phyloP scores from a whole-genome alignment of 2,113 vertebrate genomes.

The Petrocephalus microphthalmus region DNA sequence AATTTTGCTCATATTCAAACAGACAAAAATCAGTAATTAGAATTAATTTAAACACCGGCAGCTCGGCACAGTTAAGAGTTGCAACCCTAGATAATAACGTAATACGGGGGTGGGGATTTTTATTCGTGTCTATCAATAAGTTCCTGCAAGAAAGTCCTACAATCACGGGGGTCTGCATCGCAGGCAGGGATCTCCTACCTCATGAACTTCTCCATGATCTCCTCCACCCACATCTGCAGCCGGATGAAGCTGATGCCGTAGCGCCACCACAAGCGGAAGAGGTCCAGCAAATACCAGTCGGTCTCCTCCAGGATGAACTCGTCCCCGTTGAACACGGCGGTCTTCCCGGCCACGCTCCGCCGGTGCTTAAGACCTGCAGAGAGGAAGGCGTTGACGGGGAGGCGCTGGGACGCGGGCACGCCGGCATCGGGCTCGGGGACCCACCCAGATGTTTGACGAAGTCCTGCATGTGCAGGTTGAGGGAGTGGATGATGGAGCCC shows the following conservation, averaged over 20 bases:
- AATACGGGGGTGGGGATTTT: not conserved
- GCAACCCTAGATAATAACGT: not conserved
- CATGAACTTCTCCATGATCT: conserved; percentile 99
- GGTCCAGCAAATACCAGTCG: conserved; percentile 93
- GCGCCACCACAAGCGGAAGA: conserved; percentile 95
- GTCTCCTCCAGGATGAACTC: conserved; percentile 90
- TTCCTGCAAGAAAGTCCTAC: not conserved
- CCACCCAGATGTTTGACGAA: conserved; percentile 89
- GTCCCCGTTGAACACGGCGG: conserved; percentile 81
- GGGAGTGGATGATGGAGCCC: conserved; percentile 84
- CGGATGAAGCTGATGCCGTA: conserved; percentile 97
- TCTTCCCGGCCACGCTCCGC: conserved; percentile 80
- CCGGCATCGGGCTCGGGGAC: conserved; percentile 32
- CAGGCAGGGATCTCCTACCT: conserved; percentile 86
- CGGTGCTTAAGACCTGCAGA: conserved; percentile 81
- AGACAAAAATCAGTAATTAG: not conserved
- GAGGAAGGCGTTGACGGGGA: too few relatives aligned
- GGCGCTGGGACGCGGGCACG: too few relatives aligned
- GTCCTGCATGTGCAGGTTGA: conserved; percentile 95
- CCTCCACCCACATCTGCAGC: conserved; percentile 98
- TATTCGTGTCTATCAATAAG: not conserved
- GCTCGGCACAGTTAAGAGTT: not conserved
- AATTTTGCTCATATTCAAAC: not conserved
- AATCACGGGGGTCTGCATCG: not conserved
- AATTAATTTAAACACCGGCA: not conserved